These are phyloP conservation scores for Luscinia luscinia DNA, from an alignment of 2,797 vertebrate species.

Conservation along the genomic window DNA sequence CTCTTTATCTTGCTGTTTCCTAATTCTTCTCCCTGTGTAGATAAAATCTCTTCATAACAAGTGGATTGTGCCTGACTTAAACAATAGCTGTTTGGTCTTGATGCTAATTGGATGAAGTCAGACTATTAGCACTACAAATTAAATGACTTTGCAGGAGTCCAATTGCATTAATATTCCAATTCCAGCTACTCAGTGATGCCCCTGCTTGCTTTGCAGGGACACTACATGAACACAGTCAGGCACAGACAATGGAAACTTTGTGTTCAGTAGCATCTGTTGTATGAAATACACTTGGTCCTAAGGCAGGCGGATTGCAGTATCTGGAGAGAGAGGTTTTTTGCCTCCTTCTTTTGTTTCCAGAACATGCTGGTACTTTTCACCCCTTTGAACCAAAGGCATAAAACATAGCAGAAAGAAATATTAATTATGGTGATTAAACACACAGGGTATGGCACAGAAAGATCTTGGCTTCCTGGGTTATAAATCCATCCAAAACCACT, in stretches of 20 bases:
- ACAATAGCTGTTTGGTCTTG: conserved; percentile 9
- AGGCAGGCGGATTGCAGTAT: background rate
- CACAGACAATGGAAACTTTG: background rate
- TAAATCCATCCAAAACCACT: background rate
- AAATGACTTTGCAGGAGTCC: conserved; percentile 34
- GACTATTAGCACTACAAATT: conserved; percentile 7
- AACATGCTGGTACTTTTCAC: background rate
- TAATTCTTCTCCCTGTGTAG: background rate
- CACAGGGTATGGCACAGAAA: background rate
- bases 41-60: conserved; percentile 14
- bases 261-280: background rate
- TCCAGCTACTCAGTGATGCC: background rate
- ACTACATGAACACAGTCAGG: background rate
- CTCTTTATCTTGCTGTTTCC: background rate
- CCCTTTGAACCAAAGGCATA: background rate
- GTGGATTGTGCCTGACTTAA: background rate
- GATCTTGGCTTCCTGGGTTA: background rate
- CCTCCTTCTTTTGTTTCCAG: background rate
- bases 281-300: background rate
- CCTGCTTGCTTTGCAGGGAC: background rate
- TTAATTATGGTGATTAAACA: background rate
- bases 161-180: conserved; percentile 17
- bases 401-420: background rate
- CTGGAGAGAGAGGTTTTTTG: background rate
- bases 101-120: conserved; percentile 23